Base-by-base conservation (phyloP, 53 echinoderm and acorn worm species). In the Crossaster papposus region DNA sequence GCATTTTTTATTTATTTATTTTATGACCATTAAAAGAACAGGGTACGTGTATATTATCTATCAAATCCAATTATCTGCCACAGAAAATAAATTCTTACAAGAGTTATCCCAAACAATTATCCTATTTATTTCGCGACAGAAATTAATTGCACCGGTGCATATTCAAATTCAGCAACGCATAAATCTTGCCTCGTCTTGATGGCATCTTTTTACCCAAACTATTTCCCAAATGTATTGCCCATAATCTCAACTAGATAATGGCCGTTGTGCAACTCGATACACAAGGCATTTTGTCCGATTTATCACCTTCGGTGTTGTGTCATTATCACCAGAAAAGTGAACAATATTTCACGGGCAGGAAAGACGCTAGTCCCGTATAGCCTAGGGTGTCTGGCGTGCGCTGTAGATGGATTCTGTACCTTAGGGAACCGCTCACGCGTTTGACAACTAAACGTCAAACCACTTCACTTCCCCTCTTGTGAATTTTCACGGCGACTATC, bases 371-470 rank as follows among this genome's bases (percentile, higher is more conserved):
- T n/a, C n/a, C n/a, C n/a, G n/a, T 50, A 51, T 85, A 85, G 72
- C 85, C 85, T 32, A 53, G 52, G 85, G 85, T 85, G 85, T 72
- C 72, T 73, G 72, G 51, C 44, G 22, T 73, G 72, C 73, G n/a
- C 63, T 5, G 77, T 37, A 54, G 87, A 87, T 77, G 87, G 87
- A 87, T 36, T 85, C 36, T 33, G 31, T 24, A 62, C 76, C 62
- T 12, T 22, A 62, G 87, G 58, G 77, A 77, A 3, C 5, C 20
- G 32, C 76, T 54, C 31, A 4, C 77, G 76, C 50, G 76, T 87
- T 76, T 35, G 62, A 76, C 77, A 87, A 77, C 87, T 87, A 87
- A 87, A 87, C 87, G 87, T 53, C 87, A 87, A 36, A 87, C 38
- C 77, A 77, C 87, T 87, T 63, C 52, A 87, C 33, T 32, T 36